Evolutionary conservation across 2,113 vertebrate species (phyloP), one percentile per base, ranked within the genome.

Genomic region (Semnornis frantzii): DNA sequence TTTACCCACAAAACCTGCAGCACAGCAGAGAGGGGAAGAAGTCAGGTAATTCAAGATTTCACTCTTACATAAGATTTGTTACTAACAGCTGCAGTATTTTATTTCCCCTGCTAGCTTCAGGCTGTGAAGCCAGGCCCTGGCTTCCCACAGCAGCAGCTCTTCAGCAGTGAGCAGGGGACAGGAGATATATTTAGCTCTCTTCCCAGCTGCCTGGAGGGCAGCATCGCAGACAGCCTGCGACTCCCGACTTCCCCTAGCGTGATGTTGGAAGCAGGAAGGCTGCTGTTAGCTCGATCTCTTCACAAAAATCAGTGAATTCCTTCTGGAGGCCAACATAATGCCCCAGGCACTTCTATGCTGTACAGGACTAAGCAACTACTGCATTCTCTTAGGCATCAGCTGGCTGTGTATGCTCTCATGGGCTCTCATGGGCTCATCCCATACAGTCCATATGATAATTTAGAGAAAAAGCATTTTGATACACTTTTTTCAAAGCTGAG

Each of bases 171-270:
- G 52, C 64, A 37, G 70, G 75, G 70, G 33, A 44, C 80, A 8
- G 79, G 11, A 76, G 76, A 31, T 55, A n/a, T 37, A 62, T 84
- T 71, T 66, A 89, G n/a, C 44, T 89, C 37, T 1, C 0, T 11
- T 71, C 58, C 58, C 0, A 1, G 66, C 74, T 85, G 90, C 84
- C 91, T 44, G 34, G 37, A 80, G 90, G 80, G 69, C 74, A 86
- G 80, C 62, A 66, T 62, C 54, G 2, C 85, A 75, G 37, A 6
- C 24, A 65, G 72, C 46, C 62, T 14, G 2, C 0, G 0, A 18
- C 33, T 69, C 72, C 55, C 0, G 1, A 46, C 33, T 18, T 78
- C 58, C 64, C 39, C 31, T 59, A 83, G 65, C 58, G 8, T 52
- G 50, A 52, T 52, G 50, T 52, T 52, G 23, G 50, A 25, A 52